These are phyloP conservation scores for Lasaia peninsularis DNA, from an alignment of 1,140 invertebrate genomes.

Conservation along the genomic window DNA sequence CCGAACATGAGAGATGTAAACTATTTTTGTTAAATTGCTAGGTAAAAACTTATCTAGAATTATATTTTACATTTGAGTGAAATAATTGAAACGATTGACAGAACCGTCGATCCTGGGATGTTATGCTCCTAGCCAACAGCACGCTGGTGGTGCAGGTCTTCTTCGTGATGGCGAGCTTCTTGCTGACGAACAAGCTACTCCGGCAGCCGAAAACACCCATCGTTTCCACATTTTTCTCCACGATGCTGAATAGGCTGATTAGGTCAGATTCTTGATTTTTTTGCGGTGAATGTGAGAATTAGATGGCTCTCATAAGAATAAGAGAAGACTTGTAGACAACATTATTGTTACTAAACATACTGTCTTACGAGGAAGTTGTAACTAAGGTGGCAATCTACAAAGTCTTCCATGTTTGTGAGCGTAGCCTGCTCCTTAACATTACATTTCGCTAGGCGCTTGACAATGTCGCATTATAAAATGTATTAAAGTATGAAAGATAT, in stretches of 20 bases:
- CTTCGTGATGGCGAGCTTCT: constrained; percentile 64
- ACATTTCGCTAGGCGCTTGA: too few species aligned
- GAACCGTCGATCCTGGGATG: constrained; percentile 43
- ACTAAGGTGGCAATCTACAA: too few species aligned
- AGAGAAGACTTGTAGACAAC: not conserved
- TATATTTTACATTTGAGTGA: constrained; percentile 11
- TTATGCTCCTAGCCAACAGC: constrained; percentile 57
- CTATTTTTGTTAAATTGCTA: too few species aligned
- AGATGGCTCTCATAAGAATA: not conserved
- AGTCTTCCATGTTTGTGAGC: too few species aligned
- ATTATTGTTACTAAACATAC: too few species aligned
- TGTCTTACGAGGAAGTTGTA: too few species aligned
- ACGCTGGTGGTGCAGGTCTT: constrained; percentile 67
- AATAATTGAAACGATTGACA: constrained; percentile 20
- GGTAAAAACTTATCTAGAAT: too few species aligned
- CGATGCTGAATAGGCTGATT: constrained; percentile 59
- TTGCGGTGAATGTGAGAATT: not conserved
- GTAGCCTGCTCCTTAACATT: too few species aligned
- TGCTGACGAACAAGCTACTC: constrained; percentile 61
- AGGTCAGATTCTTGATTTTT: constrained; percentile 30
- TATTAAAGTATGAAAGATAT: too few species aligned
- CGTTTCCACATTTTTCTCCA: constrained; percentile 41
- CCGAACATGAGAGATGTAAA: too few species aligned
- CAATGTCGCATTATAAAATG: too few species aligned
- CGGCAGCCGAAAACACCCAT: constrained; percentile 28